Conservation (phyloP, 2,113 vertebrate species). For the Promerops cafer region DNA sequence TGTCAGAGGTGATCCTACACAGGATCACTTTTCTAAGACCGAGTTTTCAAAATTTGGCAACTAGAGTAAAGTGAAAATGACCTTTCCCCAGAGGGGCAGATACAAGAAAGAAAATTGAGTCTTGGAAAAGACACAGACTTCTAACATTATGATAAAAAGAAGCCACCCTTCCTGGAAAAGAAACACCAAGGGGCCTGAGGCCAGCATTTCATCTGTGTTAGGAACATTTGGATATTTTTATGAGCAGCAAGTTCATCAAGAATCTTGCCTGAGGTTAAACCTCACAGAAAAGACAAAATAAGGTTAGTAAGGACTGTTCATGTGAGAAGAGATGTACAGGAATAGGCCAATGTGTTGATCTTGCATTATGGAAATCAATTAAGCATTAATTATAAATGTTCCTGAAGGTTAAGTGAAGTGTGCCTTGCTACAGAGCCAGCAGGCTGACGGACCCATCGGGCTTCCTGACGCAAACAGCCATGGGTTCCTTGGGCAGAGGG, state of each 20-base stretch:
- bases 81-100: neutral
- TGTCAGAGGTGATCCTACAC: neutral
- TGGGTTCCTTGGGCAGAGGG: neutral
- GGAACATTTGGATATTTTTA: conserved; percentile 60
- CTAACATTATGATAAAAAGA: conserved; percentile 41
- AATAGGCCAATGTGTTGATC: conserved; percentile 55
- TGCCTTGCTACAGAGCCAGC: neutral
- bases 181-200: conserved; percentile 4
- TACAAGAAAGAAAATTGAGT: neutral
- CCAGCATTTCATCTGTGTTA: conserved; percentile 39
- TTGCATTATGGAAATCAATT: conserved; percentile 68
- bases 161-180: conserved; percentile 33
- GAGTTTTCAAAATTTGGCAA: neutral
- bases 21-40: neutral
- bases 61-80: neutral
- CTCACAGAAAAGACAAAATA: conserved; percentile 59
- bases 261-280: conserved; percentile 52
- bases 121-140: conserved; percentile 22
- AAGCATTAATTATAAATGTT: conserved; percentile 61
- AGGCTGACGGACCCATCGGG: neutral
- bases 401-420: conserved; percentile 61
- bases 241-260: conserved; percentile 44
- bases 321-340: conserved; percentile 46
- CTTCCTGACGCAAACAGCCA: neutral
- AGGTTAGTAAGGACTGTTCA: conserved; percentile 51